phyloP scores from a whole-genome alignment of 1,140 invertebrate genomes.

The Geopemphigus sp. region DNA sequence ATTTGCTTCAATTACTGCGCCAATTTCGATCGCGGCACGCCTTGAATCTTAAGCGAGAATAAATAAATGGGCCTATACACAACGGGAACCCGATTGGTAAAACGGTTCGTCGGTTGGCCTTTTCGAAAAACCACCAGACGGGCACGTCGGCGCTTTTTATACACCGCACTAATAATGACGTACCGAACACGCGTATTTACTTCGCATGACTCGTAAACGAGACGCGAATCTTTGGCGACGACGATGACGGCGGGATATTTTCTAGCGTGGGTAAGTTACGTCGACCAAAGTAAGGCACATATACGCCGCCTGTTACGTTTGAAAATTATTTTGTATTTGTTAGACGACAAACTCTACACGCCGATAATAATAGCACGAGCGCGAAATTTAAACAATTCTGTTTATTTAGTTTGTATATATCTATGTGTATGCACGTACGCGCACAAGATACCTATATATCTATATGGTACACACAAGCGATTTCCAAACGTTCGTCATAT shows the following conservation, averaged over 20 bases:
- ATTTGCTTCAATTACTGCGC: too few species aligned
- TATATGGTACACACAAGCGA: background rate
- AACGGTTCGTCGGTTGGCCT: too few species aligned
- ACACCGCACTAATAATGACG: too few species aligned
- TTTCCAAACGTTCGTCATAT: background rate
- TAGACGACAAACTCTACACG: too few species aligned
- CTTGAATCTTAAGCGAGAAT: too few species aligned
- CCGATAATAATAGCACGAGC: background rate
- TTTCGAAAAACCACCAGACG: background rate
- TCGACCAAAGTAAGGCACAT: background rate
- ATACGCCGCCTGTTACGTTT: background rate
- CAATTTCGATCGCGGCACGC: too few species aligned
- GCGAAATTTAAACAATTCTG: background rate
- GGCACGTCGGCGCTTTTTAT: too few species aligned
- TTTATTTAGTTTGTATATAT: background rate
- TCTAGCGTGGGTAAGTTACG: background rate
- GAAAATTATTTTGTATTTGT: too few species aligned
- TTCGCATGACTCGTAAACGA: background rate
- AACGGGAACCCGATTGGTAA: too few species aligned
- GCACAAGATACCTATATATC: background rate
- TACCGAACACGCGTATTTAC: background rate
- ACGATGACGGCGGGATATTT: background rate
- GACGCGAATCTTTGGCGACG: background rate
- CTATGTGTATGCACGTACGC: background rate
- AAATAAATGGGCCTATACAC: too few species aligned